Base-by-base conservation (phyloP, 2,797 vertebrate genomes). In the Ptychobarbus kaznakovi region DNA sequence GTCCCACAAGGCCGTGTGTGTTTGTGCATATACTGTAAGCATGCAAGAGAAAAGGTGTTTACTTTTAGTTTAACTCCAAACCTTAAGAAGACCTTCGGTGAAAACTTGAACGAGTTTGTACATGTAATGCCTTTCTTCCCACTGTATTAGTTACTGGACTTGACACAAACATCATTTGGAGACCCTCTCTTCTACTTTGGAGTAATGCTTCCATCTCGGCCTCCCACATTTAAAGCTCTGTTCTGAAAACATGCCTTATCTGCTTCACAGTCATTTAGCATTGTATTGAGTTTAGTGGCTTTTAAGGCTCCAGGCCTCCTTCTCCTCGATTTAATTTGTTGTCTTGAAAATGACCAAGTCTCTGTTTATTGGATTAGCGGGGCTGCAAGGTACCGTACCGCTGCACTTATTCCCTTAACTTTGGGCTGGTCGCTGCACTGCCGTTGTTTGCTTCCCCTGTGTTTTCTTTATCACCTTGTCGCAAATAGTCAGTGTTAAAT, bases 261-360 rank as follows among this genome's bases (percentile, higher is more conserved):
- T 83, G 49, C 35, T 82, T 82, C 42, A 73, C 70, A 63, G 75
- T 74, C 85, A 84, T 83, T 88, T 68, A 44, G 80, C 42, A 72
- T 76, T 78, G 86, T 83, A 89, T 89, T 85, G 85, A 89, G 88
- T 90, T 87, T 86, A 66, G 68, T 46, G 69, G 87, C 86, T 90
- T 90, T 90, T 87, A 89, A 86, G 81, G 83, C 87, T 79, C 70
- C 77, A 75, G 87, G 88, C 74, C 73, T 83, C 86, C 72, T 28
- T 58, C 74, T 73, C 79, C 46, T 87, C 81, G 68, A 87, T 90
- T 90, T 87, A 89, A 90, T 90, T 90, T 90, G 90, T 87, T 86
- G 84, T 88, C 76, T 87, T 89, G 86, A 90, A 90, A 90, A 90
- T 91, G 87, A 89, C 86, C 87, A 75, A 89, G 87, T 82, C 81